These are phyloP conservation scores for Chascanopsetta lugubris DNA, from an alignment of 2,113 vertebrate species.

Conservation along the genomic window DNA sequence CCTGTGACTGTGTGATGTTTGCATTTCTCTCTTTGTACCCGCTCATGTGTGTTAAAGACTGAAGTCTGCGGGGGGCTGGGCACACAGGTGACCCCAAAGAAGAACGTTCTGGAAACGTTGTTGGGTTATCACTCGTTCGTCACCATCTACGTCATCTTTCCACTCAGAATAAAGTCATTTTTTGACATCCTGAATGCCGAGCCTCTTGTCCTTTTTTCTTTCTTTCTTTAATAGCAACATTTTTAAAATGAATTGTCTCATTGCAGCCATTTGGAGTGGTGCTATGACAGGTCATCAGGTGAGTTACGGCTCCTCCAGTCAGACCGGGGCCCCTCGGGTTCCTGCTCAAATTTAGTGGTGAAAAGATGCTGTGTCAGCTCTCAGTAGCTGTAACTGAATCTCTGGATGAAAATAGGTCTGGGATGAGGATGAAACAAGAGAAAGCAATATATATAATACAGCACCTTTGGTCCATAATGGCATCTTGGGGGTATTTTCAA, in stretches of 20 bases:
- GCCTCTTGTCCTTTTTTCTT: slow-evolving; percentile 39
- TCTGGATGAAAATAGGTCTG: slow-evolving; percentile 34
- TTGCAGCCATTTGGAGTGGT: slow-evolving; percentile 6
- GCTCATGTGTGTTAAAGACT: slow-evolving; percentile 29
- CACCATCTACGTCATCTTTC: slow-evolving; percentile 65
- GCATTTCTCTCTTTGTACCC: slow-evolving; percentile 42
- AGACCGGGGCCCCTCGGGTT: slow-evolving; percentile 28
- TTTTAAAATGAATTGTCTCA: slow-evolving; percentile 20
- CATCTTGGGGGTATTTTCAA: too few species aligned
- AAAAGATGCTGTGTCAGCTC: slow-evolving; percentile 36
- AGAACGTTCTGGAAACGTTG: slow-evolving; percentile 71
- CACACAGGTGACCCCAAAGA: slow-evolving; percentile 58
- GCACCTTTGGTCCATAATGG: too few species aligned
- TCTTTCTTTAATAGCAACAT: too few species aligned
- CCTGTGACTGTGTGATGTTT: slow-evolving; percentile 62
- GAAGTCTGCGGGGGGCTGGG: slow-evolving; percentile 66
- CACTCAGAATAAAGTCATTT: slow-evolving; percentile 76
- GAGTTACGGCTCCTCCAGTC: slow-evolving; percentile 37
- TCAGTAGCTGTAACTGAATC: slow-evolving; percentile 25
- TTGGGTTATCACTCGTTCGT: slow-evolving; percentile 54
- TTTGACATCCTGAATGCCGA: slow-evolving; percentile 59
- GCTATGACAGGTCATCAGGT: slow-evolving; percentile 28
- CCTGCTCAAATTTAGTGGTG: slow-evolving; percentile 24
- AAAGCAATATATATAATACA: slow-evolving; percentile 8
- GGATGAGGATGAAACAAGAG: slow-evolving; percentile 10